A percentile compares a stretch with the other conserved stretches of the same genome.
Evolutionary conservation across 2,797 vertebrate species (phyloP).

Genomic region (Prunella strophiata): DNA sequence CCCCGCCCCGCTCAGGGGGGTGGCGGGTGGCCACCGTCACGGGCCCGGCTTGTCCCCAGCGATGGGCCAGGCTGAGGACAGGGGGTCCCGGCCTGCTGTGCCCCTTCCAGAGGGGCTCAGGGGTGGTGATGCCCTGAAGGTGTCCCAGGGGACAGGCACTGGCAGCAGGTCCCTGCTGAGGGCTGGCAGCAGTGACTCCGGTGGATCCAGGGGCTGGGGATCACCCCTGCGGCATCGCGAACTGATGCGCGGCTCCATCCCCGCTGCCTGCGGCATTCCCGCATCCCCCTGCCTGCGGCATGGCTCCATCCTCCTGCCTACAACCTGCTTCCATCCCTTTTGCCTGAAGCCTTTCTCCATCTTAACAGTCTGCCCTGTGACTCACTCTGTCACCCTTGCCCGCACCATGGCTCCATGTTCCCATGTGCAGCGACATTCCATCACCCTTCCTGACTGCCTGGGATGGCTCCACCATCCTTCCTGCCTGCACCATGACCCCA

Average conservation of each 20-base stretch:
- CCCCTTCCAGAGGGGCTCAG: not conserved
- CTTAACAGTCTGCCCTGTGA: too few relatives aligned
- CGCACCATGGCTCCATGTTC: not conserved
- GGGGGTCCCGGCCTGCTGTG: not conserved
- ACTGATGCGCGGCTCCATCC: too few relatives aligned
- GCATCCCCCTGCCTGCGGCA: not conserved
- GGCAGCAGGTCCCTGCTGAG: not conserved
- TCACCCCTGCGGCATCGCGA: not conserved
- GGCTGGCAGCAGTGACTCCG: not conserved
- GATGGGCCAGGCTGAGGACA: not conserved
- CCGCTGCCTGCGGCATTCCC: not conserved
- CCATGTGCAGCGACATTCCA: not conserved
- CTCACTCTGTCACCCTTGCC: not conserved
- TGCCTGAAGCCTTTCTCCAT: not conserved
- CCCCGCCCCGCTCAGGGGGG: not conserved
- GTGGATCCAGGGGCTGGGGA: not conserved
- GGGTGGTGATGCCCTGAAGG: not conserved
- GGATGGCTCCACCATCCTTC: not conserved
- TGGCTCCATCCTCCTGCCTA: not conserved
- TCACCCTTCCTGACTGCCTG: not conserved
- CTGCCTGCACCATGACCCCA: not conserved
- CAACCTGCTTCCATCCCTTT: not conserved
- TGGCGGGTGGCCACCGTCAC: not conserved
- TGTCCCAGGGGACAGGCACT: not conserved
- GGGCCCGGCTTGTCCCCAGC: not conserved